Conservation (phyloP, 2,888 invertebrate genomes). For the Cybosia mesomella region DNA sequence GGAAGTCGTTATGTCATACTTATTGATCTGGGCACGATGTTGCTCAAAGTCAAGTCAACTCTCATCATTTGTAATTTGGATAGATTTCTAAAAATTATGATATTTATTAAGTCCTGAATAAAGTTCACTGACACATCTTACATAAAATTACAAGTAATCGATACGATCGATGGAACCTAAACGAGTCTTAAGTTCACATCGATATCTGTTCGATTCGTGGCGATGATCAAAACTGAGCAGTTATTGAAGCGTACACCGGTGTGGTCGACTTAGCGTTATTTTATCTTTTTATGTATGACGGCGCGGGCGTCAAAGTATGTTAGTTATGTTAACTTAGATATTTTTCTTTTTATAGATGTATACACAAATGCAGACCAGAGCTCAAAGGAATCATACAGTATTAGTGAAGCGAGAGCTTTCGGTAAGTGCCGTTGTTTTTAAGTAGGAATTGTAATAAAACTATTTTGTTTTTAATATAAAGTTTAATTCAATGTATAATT, state of each 20-base stretch:
- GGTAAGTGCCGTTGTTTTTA: slow-evolving; percentile 6
- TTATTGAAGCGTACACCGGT: not conserved
- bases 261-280: slow-evolving; percentile 8
- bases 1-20: no score
- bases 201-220: not conserved
- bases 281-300: not conserved
- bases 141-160: not conserved
- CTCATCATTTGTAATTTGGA: no score
- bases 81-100: not conserved
- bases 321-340: not conserved
- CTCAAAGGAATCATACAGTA: not conserved
- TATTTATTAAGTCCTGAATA: not conserved
- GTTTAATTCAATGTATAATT: no score
- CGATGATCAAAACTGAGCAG: slow-evolving; percentile 15
- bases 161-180: not conserved
- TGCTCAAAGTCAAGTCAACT: no score
- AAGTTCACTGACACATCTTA: not conserved
- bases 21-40: no score
- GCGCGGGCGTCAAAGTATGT: not conserved
- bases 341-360: not conserved
- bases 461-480: no score
- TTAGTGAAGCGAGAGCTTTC: not conserved
- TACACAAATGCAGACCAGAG: not conserved
- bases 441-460: no score
- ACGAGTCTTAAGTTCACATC: not conserved